Percentiles rank a stretch among this genome's conserved stretches.
phyloP scores from a whole-genome alignment of 2,113 vertebrate genomes.

The Cyphomyrus plagiostoma region DNA sequence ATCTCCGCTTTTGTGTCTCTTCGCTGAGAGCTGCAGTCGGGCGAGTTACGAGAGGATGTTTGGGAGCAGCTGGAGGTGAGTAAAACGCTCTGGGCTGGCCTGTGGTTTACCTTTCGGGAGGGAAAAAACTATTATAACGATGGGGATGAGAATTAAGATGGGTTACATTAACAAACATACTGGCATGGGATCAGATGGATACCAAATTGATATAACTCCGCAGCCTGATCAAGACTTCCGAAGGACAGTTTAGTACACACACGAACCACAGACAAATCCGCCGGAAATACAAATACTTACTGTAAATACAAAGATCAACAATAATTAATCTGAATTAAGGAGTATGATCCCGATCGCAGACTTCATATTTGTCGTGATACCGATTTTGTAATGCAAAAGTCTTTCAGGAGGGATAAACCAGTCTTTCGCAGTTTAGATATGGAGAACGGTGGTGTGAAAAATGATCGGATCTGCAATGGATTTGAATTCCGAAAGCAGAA shows the following conservation, averaged over 20 bases:
- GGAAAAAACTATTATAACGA: not conserved
- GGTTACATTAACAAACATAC: not conserved
- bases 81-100: slow-evolving; percentile 20
- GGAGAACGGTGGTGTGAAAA: not conserved
- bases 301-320: not conserved
- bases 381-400: not conserved
- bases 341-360: not conserved
- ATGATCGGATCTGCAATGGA: slow-evolving; percentile 8
- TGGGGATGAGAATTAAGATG: not conserved
- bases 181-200: not conserved
- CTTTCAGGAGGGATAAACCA: not conserved
- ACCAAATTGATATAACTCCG: not conserved
- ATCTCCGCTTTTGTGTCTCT: slow-evolving; percentile 37
- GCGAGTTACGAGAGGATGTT: slow-evolving; percentile 62
- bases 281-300: not conserved
- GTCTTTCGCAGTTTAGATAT: not conserved
- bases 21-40: slow-evolving; percentile 58
- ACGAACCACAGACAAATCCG: not conserved
- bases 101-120: not conserved
- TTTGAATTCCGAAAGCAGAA: slow-evolving; percentile 1
- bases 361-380: not conserved
- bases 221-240: not conserved
- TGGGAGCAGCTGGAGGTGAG: slow-evolving; percentile 62
- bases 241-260: slow-evolving; percentile 1
- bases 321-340: not conserved